Evolutionary conservation across 2,888 invertebrate genomes (phyloP).

Genomic region (Drosophila subsilvestris): DNA sequence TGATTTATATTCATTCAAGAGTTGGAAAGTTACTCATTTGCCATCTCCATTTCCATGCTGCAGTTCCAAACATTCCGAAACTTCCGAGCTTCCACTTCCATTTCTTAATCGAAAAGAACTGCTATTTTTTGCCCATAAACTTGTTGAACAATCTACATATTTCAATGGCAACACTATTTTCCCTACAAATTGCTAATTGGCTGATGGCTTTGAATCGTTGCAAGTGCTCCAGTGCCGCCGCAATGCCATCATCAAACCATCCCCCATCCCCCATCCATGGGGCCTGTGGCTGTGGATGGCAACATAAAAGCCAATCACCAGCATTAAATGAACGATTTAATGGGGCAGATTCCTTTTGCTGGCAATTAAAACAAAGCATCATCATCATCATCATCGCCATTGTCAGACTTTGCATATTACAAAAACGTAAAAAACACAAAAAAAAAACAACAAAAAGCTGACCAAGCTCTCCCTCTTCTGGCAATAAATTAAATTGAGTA

Average conservation of each 20-base stretch:
- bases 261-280: neutral
- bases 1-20: neutral
- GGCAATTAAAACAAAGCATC: conserved; percentile 41
- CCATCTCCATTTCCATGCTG: neutral
- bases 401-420: conserved; percentile 42
- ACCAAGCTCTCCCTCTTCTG: conserved; percentile 27
- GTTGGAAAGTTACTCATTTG: neutral
- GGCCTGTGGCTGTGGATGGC: neutral
- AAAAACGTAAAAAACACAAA: neutral
- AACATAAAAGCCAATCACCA: conserved; percentile 43
- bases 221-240: neutral
- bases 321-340: conserved; percentile 40
- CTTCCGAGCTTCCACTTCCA: too few relatives aligned
- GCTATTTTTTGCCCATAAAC: neutral
- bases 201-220: conserved; percentile 40
- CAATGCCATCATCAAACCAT: neutral
- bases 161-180: neutral
- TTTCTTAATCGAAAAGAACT: too few relatives aligned
- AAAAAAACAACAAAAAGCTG: conserved; percentile 19
- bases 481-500: conserved; percentile 65
- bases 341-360: conserved; percentile 33
- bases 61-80: neutral
- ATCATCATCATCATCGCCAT: neutral
- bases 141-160: neutral
- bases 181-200: conserved; percentile 22